Conservation (phyloP, 2,888 invertebrate genomes). For the Proisotoma minuta region DNA sequence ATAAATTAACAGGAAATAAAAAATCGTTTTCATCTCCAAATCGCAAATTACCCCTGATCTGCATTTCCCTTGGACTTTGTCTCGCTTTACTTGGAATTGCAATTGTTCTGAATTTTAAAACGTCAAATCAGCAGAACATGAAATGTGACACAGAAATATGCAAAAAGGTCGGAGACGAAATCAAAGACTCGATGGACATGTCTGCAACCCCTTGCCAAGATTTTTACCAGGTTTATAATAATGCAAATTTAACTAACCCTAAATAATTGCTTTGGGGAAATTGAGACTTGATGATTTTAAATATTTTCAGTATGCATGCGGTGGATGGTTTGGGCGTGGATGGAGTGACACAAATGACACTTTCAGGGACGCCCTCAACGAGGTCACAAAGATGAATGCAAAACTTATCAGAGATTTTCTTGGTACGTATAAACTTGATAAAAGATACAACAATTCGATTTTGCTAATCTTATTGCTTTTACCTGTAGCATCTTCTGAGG, state of each 20-base stretch:
- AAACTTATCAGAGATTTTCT: neutral
- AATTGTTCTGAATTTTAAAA: too few relatives aligned
- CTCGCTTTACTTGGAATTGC: too few relatives aligned
- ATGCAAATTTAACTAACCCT: too few relatives aligned
- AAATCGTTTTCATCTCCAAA: too few relatives aligned
- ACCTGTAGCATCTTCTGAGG: neutral
- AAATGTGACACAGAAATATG: conserved; percentile 79
- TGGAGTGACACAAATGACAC: neutral
- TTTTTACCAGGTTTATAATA: conserved; percentile 75
- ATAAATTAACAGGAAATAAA: too few relatives aligned
- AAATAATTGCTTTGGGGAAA: too few relatives aligned
- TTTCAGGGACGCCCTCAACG: neutral
- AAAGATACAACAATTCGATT: neutral
- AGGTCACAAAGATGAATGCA: neutral
- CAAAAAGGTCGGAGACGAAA: conserved; percentile 70
- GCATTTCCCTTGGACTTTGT: too few relatives aligned
- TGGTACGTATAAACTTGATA: neutral
- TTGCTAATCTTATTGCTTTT: neutral
- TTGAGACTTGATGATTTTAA: too few relatives aligned
- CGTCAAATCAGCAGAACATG: too few relatives aligned
- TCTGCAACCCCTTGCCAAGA: conserved; percentile 76
- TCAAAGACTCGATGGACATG: conserved; percentile 72
- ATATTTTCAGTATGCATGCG: conserved; percentile 61
- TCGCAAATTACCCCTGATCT: too few relatives aligned
- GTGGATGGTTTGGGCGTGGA: conserved; percentile 71